Evolutionary conservation across 2,888 invertebrate genomes (phyloP).

Genomic region (Parnassius glacialis): DNA sequence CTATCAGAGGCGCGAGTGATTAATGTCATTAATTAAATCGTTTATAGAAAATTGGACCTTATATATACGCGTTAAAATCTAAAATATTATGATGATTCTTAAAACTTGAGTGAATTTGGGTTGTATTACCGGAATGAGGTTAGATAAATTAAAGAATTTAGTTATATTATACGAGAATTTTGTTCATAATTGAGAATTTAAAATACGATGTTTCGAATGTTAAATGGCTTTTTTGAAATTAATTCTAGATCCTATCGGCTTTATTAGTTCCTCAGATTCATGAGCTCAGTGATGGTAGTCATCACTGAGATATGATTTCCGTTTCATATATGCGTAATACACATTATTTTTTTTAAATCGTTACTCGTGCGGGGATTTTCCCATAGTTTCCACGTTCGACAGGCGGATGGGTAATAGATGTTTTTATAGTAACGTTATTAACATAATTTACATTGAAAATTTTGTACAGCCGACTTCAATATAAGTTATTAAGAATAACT

Average conservation of each 20-base stretch:
- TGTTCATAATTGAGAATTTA: constrained; percentile 12
- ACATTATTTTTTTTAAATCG: too few relatives aligned
- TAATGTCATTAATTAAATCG: constrained; percentile 24
- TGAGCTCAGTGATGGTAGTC: constrained; percentile 8
- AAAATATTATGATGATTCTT: constrained; percentile 1
- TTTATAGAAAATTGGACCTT: constrained; percentile 14
- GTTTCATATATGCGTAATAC: constrained; percentile 3
- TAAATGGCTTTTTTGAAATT: constrained; percentile 11
- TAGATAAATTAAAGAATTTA: constrained; percentile 17
- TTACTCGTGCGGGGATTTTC: too few relatives aligned
- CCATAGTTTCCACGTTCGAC: too few relatives aligned
- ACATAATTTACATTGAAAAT: too few relatives aligned
- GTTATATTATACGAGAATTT: constrained; percentile 1
- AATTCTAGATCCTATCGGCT: constrained; percentile 19
- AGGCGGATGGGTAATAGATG: too few relatives aligned
- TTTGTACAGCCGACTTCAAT: too few relatives aligned
- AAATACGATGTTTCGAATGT: constrained; percentile 14
- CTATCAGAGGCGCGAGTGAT: constrained; percentile 23
- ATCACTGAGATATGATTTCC: constrained; percentile 12
- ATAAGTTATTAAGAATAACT: too few relatives aligned
- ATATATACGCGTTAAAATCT: constrained; percentile 10
- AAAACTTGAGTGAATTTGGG: neutral
- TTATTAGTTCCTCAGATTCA: constrained; percentile 7
- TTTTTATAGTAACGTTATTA: too few relatives aligned
- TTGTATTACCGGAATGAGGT: constrained; percentile 1